phyloP scores from a whole-genome alignment of 2,113 vertebrate species.

The Silurus asotus region DNA sequence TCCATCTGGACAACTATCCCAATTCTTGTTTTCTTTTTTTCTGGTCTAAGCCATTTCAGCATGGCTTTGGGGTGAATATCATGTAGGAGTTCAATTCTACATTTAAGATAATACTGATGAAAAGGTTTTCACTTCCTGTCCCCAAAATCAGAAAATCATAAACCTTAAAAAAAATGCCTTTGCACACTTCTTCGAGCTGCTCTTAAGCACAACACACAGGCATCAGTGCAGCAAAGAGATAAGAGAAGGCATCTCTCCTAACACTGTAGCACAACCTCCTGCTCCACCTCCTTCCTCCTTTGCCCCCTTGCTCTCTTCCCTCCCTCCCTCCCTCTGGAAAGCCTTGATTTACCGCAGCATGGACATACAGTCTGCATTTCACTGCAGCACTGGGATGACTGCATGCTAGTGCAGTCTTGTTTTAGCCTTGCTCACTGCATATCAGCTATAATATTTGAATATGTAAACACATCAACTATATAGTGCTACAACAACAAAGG shows the following conservation, averaged over 20 bases:
- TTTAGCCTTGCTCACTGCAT: conserved; percentile 5
- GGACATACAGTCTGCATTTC: conserved; percentile 19
- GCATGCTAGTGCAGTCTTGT: conserved; percentile 15
- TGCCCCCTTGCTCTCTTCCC: conserved; percentile 1
- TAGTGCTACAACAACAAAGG: conserved; percentile 9
- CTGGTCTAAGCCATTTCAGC: not conserved
- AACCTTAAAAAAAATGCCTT: not conserved
- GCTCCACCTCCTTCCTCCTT: conserved; percentile 29
- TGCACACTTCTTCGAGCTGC: not conserved
- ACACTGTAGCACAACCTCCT: conserved; percentile 28
- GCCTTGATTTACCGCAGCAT: conserved; percentile 18
- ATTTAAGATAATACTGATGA: not conserved
- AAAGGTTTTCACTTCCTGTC: not conserved
- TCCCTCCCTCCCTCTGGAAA: conserved; percentile 1
- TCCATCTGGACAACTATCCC: conserved; percentile 6
- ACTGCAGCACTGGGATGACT: conserved; percentile 41
- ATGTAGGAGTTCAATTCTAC: not conserved
- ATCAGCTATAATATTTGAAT: not conserved
- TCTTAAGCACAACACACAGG: conserved; percentile 26
- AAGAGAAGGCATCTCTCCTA: conserved; percentile 20
- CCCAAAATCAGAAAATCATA: not conserved
- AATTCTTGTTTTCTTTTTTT: not conserved
- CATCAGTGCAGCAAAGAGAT: conserved; percentile 20
- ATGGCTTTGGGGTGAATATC: not conserved
- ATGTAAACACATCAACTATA: not conserved